phyloP scores from a whole-genome alignment of 2,888 invertebrate species.

The Acronicta alni region DNA sequence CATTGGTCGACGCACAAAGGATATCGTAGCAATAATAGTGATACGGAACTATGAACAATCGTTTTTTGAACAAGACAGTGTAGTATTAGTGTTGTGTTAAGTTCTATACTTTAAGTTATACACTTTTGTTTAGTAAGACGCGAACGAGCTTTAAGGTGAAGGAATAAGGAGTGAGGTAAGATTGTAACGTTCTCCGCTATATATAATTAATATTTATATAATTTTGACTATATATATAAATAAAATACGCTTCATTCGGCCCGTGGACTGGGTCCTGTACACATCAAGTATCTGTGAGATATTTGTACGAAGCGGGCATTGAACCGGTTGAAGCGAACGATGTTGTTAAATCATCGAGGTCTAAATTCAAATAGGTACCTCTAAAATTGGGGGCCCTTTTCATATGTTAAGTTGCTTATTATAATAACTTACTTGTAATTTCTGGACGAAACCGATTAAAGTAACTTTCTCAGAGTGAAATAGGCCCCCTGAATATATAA shows the following conservation, averaged over 20 bases:
- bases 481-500: slow-evolving; percentile 16
- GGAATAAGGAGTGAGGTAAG: slow-evolving; percentile 46
- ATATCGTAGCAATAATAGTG: slow-evolving; percentile 60
- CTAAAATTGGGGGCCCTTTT: slow-evolving; percentile 25
- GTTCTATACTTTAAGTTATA: slow-evolving; percentile 58
- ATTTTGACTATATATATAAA: slow-evolving; percentile 47
- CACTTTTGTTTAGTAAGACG: slow-evolving; percentile 55
- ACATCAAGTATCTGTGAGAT: slow-evolving; percentile 29
- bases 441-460: not conserved
- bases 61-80: slow-evolving; percentile 51
- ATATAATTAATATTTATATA: slow-evolving; percentile 23
- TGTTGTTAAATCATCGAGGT: slow-evolving; percentile 11
- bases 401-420: not conserved
- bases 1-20: slow-evolving; percentile 49
- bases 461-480: slow-evolving; percentile 15
- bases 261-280: slow-evolving; percentile 29
- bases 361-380: slow-evolving; percentile 12
- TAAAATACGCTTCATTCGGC: slow-evolving; percentile 42
- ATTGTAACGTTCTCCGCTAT: slow-evolving; percentile 51
- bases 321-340: slow-evolving; percentile 8
- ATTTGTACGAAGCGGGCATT: slow-evolving; percentile 24
- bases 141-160: slow-evolving; percentile 60
- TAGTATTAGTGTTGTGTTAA: slow-evolving; percentile 60
- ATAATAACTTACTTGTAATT: not conserved
- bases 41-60: slow-evolving; percentile 52